These are phyloP conservation scores for Gallinago nigripennis DNA, from an alignment of 2,797 vertebrate species.

Conservation along the genomic window DNA sequence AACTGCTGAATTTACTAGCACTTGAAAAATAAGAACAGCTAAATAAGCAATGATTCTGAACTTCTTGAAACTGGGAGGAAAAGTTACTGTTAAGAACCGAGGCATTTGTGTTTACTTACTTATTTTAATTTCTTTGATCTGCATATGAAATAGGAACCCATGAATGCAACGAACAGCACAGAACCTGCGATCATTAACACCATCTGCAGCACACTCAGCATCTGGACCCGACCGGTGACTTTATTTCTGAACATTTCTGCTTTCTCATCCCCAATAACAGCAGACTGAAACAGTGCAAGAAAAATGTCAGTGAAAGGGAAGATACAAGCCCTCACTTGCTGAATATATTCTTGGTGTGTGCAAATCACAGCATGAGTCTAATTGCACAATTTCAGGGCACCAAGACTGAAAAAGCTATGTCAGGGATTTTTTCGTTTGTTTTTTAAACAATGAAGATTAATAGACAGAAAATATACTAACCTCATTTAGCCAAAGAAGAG, in stretches of 20 bases:
- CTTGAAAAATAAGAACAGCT: background rate
- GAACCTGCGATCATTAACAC: constrained; percentile 76
- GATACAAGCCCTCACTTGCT: background rate
- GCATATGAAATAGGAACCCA: constrained; percentile 72
- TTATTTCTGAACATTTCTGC: constrained; percentile 84
- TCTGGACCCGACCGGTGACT: constrained; percentile 75
- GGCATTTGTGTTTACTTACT: constrained; percentile 40
- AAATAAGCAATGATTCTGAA: background rate
- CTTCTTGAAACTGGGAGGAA: background rate
- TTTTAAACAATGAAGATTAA: background rate
- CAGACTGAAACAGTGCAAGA: constrained; percentile 79
- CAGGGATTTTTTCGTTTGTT: rapidly evolving
- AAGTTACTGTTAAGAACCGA: background rate
- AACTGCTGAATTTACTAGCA: background rate
- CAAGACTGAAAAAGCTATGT: background rate
- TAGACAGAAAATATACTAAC: constrained; percentile 74
- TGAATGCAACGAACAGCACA: constrained; percentile 75
- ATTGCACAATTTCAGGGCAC: background rate
- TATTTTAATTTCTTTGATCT: constrained; percentile 58
- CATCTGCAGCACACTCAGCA: constrained; percentile 77
- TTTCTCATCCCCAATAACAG: constrained; percentile 82
- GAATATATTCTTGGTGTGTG: background rate
- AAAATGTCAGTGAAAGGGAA: background rate
- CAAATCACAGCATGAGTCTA: background rate
- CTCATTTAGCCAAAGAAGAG: constrained; percentile 94